Percentiles rank a stretch among this genome's conserved stretches.
phyloP scores from a whole-genome alignment of 2,888 invertebrate genomes.

The Tethea ocularis region DNA sequence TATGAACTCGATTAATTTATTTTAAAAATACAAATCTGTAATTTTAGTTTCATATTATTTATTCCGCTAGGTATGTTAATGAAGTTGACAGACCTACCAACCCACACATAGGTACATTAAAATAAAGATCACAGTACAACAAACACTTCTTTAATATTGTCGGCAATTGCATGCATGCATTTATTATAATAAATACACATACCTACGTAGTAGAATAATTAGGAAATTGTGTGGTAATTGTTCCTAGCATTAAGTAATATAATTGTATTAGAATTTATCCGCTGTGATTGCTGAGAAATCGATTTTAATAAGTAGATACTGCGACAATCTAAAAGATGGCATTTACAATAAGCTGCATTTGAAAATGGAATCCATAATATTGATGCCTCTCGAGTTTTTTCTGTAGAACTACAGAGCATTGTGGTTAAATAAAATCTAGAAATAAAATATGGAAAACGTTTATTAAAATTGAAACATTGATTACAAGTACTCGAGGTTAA shows the following conservation, averaged over 20 bases:
- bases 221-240: slow-evolving; percentile 42
- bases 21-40: no score
- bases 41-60: no score
- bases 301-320: background rate
- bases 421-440: no score
- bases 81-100: background rate
- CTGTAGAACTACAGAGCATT: no score
- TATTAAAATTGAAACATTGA: no score
- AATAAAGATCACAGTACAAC: background rate
- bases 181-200: slow-evolving; percentile 11
- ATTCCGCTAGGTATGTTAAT: background rate
- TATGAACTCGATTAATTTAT: no score
- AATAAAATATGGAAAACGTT: no score
- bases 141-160: background rate
- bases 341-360: background rate
- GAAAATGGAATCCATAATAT: background rate
- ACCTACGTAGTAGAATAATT: slow-evolving; percentile 14
- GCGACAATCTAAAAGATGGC: background rate
- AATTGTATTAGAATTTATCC: slow-evolving; percentile 41
- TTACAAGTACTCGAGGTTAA: no score
- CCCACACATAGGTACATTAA: background rate
- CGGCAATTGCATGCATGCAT: slow-evolving; percentile 3
- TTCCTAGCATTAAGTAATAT: slow-evolving; percentile 55
- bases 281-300: slow-evolving; percentile 42
- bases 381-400: no score